Conservation (phyloP, 2,888 invertebrate genomes). For the Nomada fucata region DNA sequence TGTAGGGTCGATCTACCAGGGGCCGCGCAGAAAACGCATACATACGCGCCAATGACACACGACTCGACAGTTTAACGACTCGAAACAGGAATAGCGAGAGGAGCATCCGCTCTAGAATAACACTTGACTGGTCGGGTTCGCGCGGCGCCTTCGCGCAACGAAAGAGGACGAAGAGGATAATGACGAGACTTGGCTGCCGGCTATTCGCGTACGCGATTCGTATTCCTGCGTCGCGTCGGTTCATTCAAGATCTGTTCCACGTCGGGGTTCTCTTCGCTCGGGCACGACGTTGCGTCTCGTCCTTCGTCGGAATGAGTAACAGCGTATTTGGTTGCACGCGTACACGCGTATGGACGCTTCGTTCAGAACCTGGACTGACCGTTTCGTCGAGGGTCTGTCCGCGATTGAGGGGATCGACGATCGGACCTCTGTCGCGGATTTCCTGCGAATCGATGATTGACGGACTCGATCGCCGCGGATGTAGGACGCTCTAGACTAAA, state of each 20-base stretch:
- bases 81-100: slow-evolving; percentile 69
- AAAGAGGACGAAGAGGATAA: slow-evolving; percentile 35
- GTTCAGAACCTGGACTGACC: slow-evolving; percentile 8
- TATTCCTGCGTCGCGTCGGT: slow-evolving; percentile 12
- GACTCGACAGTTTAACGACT: slow-evolving; percentile 74
- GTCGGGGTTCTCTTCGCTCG: slow-evolving; percentile 19
- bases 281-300: neutral
- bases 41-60: slow-evolving; percentile 60
- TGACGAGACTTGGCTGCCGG: slow-evolving; percentile 31
- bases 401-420: slow-evolving; percentile 1
- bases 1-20: slow-evolving; percentile 26
- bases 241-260: slow-evolving; percentile 52
- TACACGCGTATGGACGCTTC: slow-evolving; percentile 6
- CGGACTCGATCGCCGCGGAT: slow-evolving; percentile 6
- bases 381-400: neutral
- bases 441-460: slow-evolving; percentile 13
- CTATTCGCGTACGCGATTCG: slow-evolving; percentile 48
- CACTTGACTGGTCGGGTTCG: slow-evolving; percentile 46
- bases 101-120: slow-evolving; percentile 72
- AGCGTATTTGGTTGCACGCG: too few species aligned
- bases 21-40: slow-evolving; percentile 33
- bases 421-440: slow-evolving; percentile 15
- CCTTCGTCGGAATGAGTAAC: slow-evolving; percentile 5
- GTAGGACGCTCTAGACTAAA: neutral
- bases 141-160: slow-evolving; percentile 15